phyloP scores from a whole-genome alignment of 2,888 invertebrate species.

The Hydroisotoma schaefferi region DNA sequence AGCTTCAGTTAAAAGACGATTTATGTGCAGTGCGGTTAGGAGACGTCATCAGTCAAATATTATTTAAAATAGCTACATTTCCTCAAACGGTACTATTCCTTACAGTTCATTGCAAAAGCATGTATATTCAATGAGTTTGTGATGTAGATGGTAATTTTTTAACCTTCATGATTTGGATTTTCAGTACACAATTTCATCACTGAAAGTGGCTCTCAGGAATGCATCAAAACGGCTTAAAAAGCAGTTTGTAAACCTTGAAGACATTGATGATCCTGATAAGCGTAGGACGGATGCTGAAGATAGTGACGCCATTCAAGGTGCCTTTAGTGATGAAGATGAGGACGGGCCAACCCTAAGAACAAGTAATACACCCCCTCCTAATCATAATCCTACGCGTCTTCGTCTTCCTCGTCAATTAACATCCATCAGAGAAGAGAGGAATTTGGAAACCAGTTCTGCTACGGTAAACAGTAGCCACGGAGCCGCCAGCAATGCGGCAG shows the following conservation, averaged over 20 bases:
- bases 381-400: no score
- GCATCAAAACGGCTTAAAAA: background rate
- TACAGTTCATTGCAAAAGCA: background rate
- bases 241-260: background rate
- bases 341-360: background rate
- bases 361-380: no score
- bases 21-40: background rate
- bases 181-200: background rate
- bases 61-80: background rate
- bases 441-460: no score
- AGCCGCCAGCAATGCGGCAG: no score
- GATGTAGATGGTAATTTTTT: background rate
- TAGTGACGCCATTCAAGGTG: background rate
- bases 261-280: background rate
- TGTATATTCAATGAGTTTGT: background rate
- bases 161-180: background rate
- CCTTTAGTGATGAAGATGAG: constrained; percentile 6
- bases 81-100: constrained; percentile 9
- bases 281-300: background rate
- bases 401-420: no score
- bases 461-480: no score
- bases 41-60: background rate
- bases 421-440: no score
- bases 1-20: background rate
- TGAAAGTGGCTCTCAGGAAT: background rate